phyloP scores from a whole-genome alignment of 2,797 vertebrate species.

The Enteromius radiatus region DNA sequence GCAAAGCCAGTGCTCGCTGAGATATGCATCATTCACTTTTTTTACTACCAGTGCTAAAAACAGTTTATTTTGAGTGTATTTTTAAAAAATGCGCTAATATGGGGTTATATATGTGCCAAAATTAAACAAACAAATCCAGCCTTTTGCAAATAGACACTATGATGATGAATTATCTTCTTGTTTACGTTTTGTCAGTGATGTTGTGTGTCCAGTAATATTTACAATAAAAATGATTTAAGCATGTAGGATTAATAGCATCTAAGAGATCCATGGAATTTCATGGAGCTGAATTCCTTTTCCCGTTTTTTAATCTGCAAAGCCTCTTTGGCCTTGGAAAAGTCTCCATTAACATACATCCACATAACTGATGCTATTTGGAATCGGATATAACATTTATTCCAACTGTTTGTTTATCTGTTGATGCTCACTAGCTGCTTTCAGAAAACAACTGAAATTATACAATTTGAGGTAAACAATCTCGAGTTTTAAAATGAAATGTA shows the following conservation, averaged over 20 bases:
- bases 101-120: not conserved
- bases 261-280: not conserved
- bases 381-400: not conserved
- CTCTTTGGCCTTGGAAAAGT: conserved; percentile 46
- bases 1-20: not conserved
- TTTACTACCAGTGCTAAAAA: conserved; percentile 20
- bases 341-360: conserved; percentile 58
- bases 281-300: conserved; percentile 54
- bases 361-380: not conserved
- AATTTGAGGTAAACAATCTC: not conserved
- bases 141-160: not conserved
- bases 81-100: not conserved
- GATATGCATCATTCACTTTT: conserved; percentile 33
- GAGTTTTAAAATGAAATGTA: not conserved
- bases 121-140: not conserved
- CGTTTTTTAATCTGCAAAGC: conserved; percentile 58
- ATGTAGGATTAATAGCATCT: not conserved
- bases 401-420: conserved; percentile 8
- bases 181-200: not conserved
- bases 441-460: not conserved
- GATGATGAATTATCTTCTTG: not conserved
- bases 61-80: not conserved
- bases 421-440: not conserved
- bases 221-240: not conserved
- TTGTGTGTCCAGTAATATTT: not conserved